Percentiles rank a stretch among this genome's conserved stretches.
These are phyloP conservation scores for Vireo griseus DNA, from an alignment of 2,797 vertebrate species.

Conservation along the genomic window DNA sequence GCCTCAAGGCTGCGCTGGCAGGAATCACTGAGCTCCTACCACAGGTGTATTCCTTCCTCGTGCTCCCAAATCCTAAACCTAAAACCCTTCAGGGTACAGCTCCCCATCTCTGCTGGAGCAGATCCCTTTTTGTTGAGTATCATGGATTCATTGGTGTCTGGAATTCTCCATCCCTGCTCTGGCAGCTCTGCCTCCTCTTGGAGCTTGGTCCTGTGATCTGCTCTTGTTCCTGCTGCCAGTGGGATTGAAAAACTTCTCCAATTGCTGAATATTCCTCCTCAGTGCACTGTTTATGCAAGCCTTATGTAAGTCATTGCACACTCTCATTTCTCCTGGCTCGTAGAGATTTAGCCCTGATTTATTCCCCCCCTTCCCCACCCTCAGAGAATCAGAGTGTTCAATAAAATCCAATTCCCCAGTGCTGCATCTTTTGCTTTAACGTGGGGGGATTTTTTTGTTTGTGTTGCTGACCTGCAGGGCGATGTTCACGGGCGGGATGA, in stretches of 20 bases:
- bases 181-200: background rate
- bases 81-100: background rate
- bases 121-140: background rate
- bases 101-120: background rate
- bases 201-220: background rate
- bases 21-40: background rate
- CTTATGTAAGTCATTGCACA: background rate
- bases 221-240: background rate
- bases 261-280: background rate
- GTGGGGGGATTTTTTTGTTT: background rate
- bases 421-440: background rate
- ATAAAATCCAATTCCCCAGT: background rate
- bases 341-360: constrained; percentile 9
- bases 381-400: background rate
- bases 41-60: background rate
- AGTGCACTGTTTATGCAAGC: background rate
- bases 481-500: constrained; percentile 98
- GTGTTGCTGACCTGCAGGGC: constrained; percentile 79
- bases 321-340: background rate
- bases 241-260: background rate
- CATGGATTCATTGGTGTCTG: fast-evolving
- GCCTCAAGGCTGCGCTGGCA: background rate
- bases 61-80: background rate
- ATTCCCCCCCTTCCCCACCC: background rate
- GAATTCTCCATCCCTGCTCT: background rate